phyloP scores from a whole-genome alignment of 2,113 vertebrate species.

The Muscicapa adusta region DNA sequence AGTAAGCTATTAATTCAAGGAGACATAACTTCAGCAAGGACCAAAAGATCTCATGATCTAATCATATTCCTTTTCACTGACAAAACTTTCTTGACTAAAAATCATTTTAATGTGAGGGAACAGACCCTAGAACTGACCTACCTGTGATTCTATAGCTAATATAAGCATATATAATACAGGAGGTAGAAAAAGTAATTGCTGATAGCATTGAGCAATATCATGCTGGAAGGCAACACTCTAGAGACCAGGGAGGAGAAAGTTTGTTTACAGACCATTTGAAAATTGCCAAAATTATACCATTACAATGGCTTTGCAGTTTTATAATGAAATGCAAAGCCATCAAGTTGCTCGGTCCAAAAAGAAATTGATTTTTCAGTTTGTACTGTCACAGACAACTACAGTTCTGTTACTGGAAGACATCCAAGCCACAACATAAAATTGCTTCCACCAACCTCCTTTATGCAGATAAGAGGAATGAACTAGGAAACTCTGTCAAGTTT shows the following conservation, averaged over 20 bases:
- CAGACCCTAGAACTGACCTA: background rate
- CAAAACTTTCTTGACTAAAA: background rate
- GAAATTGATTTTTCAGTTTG: background rate
- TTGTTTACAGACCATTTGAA: background rate
- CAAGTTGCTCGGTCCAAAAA: background rate
- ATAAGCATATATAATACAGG: background rate
- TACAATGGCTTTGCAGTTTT: background rate
- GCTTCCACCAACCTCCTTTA: background rate
- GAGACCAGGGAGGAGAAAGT: background rate
- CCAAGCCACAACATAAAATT: background rate
- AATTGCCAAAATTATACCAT: background rate
- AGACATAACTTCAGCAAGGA: background rate
- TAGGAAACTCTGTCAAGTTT: background rate
- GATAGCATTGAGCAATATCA: background rate
- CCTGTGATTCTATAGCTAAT: background rate
- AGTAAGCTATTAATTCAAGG: background rate
- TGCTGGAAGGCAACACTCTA: background rate
- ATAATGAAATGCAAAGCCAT: background rate
- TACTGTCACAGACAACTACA: background rate
- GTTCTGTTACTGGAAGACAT: background rate
- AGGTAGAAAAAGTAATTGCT: background rate
- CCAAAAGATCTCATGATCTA: background rate
- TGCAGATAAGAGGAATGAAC: background rate
- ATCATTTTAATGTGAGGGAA: background rate
- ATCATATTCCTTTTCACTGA: background rate